A percentile compares a stretch with the other conserved stretches of the same genome.
These are phyloP conservation scores for Mastomys coucha DNA, from an alignment of 2,113 vertebrate species.

Conservation along the genomic window DNA sequence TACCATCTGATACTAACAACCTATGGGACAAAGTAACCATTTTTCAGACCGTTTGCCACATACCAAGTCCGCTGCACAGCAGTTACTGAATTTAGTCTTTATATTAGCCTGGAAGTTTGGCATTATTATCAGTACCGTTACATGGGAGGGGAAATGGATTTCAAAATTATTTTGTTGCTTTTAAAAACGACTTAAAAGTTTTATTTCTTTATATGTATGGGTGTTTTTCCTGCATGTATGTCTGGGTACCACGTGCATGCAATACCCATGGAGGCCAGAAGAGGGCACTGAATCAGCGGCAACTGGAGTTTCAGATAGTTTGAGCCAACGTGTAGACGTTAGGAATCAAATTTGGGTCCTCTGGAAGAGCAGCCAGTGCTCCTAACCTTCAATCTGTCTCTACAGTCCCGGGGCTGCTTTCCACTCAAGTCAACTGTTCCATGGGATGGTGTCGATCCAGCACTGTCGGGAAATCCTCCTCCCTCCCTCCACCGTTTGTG, in stretches of 20 bases:
- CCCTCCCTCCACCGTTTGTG: not conserved
- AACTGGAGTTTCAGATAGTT: not conserved
- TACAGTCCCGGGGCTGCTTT: not conserved
- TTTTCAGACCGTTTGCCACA: not conserved
- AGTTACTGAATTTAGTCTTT: not conserved
- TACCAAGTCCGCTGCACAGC: not conserved
- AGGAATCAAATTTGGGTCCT: not conserved
- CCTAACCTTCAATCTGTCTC: not conserved
- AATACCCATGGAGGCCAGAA: not conserved
- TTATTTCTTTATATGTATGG: not conserved
- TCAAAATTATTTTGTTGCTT: not conserved
- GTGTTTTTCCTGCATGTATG: not conserved
- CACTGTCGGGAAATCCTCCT: too few relatives aligned
- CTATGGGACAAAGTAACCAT: not conserved
- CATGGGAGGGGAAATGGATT: not conserved
- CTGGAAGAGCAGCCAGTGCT: not conserved
- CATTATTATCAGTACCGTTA: not conserved
- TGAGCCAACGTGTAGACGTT: not conserved
- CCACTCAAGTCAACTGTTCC: not conserved
- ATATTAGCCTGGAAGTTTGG: not conserved
- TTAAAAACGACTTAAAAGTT: not conserved
- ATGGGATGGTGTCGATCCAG: not conserved
- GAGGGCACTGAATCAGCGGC: not conserved
- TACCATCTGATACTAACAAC: not conserved
- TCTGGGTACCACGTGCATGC: not conserved